These are phyloP conservation scores for pig (Sus scrofa) DNA, from an alignment of 2,113 vertebrate species.

Conservation along the genomic window T2T-Sscrofa CM000826.6:131613001-131613500, in stretches of 20 bases:
- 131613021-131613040: neutral
- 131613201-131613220: neutral
- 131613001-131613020: neutral
- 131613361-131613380: neutral
- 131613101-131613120: conserved; percentile 21
- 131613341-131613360: neutral
- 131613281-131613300: neutral
- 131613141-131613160: neutral
- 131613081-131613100: neutral
- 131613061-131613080: neutral
- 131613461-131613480: neutral
- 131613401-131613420: neutral
- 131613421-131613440: neutral
- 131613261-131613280: neutral
- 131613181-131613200: neutral
- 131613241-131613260: neutral
- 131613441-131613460: neutral
- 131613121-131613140: neutral
- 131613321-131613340: neutral
- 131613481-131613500: neutral
- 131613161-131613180: neutral
- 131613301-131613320: neutral
- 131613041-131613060: neutral
- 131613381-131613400: neutral
- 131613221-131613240: neutral